Base-by-base conservation (phyloP, 2,888 invertebrate species). In the Amaurobius ferox region DNA sequence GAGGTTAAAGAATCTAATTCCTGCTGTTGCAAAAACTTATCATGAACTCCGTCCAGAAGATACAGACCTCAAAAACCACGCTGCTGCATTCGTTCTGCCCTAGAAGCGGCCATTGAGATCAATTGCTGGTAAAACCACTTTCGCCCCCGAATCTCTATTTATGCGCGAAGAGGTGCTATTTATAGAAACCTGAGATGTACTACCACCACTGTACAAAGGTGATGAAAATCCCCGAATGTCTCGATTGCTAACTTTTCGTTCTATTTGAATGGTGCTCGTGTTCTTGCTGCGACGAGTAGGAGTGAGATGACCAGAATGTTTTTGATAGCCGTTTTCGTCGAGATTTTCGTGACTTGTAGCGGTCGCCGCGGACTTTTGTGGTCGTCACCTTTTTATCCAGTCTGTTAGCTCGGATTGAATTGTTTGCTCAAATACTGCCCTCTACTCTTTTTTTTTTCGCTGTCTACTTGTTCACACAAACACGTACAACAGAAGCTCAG, bases 371-470 rank as follows among this genome's bases (percentile, higher is more conserved):
- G 76, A 76, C 81, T 62, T 16, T 70, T 70, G 32, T n/a, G n/a
- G n/a, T 62, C 55, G 74, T 55, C 73, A 23, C 39, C 40, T 73
- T 61, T 77, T 77, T 62, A 62, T 62, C 76, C 29, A 30, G 35
- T 48, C 70, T 76, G 81, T 64, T 83, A 76, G 76, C 71, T 9
- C 70, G 40, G 30, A 29, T 29, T 39, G 62, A 68, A 71, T 61
- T 55, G 76, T 71, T 83, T 83, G 83, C 83, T 83, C 83, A 83
- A 77, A 77, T 64, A 77, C 83, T 83, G 83, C 77, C 77, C 67
- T 39, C 35, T 29, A 32, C 66, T 66, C 28, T 30, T 61, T 30
- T 23, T 67, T 40, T 48, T 3, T 48, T 48, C 35, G 7, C 9
- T 44, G n/a, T 40, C 29, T 44, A 26, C 39, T 39, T 71, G 48